phyloP scores from a whole-genome alignment of 92 coral and sea anemone species.

The Chrysogorgia sp. region DNA sequence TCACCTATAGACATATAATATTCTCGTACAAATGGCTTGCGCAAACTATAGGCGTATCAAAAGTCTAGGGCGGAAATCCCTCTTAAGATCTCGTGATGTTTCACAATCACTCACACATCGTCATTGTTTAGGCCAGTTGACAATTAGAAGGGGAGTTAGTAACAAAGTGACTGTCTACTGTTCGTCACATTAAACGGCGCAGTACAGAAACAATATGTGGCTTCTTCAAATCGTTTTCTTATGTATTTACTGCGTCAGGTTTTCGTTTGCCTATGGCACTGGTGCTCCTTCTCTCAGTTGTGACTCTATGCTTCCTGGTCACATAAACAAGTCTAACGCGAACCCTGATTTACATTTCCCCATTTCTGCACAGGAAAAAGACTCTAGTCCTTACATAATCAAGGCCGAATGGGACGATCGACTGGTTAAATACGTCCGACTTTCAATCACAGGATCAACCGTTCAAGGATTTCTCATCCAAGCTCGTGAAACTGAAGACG shows the following conservation, averaged over 20 bases:
- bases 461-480: constrained; percentile 36
- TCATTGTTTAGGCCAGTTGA: too few species aligned
- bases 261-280: not conserved
- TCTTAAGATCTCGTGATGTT: too few species aligned
- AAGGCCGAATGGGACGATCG: constrained; percentile 1
- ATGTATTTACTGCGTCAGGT: not conserved
- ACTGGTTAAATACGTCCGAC: not conserved
- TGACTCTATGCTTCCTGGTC: not conserved
- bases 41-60: too few species aligned
- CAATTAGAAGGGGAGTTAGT: too few species aligned
- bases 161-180: too few species aligned
- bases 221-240: not conserved
- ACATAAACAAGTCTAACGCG: not conserved
- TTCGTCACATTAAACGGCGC: too few species aligned
- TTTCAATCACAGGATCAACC: not conserved
- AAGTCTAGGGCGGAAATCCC: too few species aligned
- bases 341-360: not conserved
- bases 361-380: not conserved
- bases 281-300: constrained; percentile 25
- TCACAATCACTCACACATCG: too few species aligned
- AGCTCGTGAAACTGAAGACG: constrained; percentile 6
- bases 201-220: too few species aligned
- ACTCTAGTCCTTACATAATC: constrained; percentile 1
- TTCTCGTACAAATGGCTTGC: too few species aligned
- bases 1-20: too few species aligned